Conservation (phyloP, 2,797 vertebrate species). For the Catharus ustulatus region DNA sequence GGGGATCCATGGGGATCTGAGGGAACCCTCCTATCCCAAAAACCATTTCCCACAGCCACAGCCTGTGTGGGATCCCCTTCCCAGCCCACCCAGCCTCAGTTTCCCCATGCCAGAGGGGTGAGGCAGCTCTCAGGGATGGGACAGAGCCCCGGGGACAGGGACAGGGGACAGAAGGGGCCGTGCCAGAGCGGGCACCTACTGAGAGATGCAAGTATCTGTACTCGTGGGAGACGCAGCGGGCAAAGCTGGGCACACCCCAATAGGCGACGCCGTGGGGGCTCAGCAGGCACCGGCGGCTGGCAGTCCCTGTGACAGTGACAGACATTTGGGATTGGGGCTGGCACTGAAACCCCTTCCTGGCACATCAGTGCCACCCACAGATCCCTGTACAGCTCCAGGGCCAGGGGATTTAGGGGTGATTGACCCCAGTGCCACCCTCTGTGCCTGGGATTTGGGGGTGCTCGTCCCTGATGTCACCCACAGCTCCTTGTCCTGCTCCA, state of each 20-base stretch:
- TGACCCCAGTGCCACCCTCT: background rate
- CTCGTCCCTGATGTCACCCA: background rate
- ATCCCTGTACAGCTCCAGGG: background rate
- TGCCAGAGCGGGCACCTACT: slow-evolving; percentile 82
- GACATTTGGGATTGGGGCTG: background rate
- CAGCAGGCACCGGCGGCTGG: slow-evolving; percentile 98
- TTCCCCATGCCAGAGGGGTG: background rate
- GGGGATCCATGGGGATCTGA: too few species aligned
- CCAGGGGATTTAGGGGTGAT: too few species aligned
- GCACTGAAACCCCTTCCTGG: rapidly evolving
- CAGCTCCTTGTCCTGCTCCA: too few species aligned
- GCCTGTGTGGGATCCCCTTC: background rate
- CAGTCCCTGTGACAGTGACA: slow-evolving; percentile 80
- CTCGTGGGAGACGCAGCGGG: slow-evolving; percentile 96
- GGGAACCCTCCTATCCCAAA: background rate
- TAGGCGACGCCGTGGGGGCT: slow-evolving; percentile 95
- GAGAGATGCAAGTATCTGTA: slow-evolving; percentile 97
- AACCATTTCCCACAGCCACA: background rate
- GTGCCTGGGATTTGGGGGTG: too few species aligned
- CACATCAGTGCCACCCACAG: rapidly evolving
- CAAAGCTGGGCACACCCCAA: slow-evolving; percentile 98
- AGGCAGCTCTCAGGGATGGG: background rate
- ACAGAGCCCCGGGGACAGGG: background rate
- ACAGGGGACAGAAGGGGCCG: background rate
- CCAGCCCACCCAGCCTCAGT: background rate